Conservation (phyloP, 2,888 invertebrate species). For the Shargacucullia verbasci region DNA sequence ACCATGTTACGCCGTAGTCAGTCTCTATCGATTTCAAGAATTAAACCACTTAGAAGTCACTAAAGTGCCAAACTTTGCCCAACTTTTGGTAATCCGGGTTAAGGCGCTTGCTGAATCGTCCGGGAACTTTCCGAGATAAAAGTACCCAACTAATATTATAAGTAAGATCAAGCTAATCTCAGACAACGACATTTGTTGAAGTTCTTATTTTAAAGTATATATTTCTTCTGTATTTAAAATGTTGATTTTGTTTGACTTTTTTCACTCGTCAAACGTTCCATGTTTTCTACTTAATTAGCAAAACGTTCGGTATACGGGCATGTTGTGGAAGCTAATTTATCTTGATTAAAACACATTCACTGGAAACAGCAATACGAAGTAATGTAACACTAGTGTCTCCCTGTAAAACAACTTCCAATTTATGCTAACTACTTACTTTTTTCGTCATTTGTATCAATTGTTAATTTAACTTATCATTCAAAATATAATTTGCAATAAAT, state of each 20-base stretch:
- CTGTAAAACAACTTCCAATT: background rate
- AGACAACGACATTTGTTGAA: constrained; percentile 28
- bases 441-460: too few relatives aligned
- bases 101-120: constrained; percentile 37
- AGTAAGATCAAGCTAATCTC: constrained; percentile 44
- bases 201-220: constrained; percentile 24
- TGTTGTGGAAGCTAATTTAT: constrained; percentile 28
- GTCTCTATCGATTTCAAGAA: constrained; percentile 65
- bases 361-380: constrained; percentile 18
- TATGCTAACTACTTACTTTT: background rate
- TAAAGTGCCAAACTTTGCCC: constrained; percentile 66
- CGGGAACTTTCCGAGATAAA: constrained; percentile 56
- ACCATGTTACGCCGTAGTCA: background rate
- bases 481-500: too few relatives aligned
- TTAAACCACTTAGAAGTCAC: constrained; percentile 63
- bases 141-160: constrained; percentile 55
- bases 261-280: constrained; percentile 11
- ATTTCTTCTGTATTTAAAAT: constrained; percentile 12
- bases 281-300: constrained; percentile 37
- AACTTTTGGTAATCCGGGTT: constrained; percentile 59
- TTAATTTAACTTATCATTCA: too few relatives aligned
- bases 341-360: constrained; percentile 42
- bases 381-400: background rate
- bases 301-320: constrained; percentile 21
- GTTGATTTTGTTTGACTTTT: constrained; percentile 17